Conservation (phyloP, 2,888 invertebrate genomes). For the Caenorhabditis sp. region DNA sequence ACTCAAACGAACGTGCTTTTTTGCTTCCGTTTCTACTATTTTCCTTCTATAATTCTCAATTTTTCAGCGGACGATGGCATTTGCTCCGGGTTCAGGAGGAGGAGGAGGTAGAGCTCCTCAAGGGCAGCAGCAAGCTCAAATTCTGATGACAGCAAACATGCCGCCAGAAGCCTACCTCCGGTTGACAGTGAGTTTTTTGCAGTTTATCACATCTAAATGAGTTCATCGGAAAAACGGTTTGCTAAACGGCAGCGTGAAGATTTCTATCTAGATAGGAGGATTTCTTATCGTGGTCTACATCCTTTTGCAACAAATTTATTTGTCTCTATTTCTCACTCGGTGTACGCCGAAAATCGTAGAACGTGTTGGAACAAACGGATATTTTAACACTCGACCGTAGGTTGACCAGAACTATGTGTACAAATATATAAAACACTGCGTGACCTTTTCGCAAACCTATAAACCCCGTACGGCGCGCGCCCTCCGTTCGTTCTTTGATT, state of each 20-base stretch:
- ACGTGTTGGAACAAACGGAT: not conserved
- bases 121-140: conserved; percentile 31
- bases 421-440: conserved; percentile 9
- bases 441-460: conserved; percentile 9
- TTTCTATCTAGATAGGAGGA: not conserved
- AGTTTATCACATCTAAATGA: not conserved
- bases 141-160: conserved; percentile 10
- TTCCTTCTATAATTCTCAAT: not conserved
- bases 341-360: not conserved
- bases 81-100: conserved; percentile 60
- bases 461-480: not conserved
- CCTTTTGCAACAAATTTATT: too few species aligned
- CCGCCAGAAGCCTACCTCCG: conserved; percentile 16
- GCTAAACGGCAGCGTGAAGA: not conserved
- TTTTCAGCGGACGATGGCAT: conserved; percentile 58
- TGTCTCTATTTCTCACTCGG: too few species aligned
- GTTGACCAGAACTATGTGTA: conserved; percentile 1
- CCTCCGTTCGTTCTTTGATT: conserved; percentile 14
- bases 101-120: conserved; percentile 60
- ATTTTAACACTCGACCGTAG: too few species aligned
- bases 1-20: too few species aligned
- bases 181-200: conserved; percentile 16
- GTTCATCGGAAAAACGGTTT: conserved; percentile 3
- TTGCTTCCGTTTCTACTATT: not conserved
- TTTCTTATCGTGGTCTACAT: not conserved